These are phyloP conservation scores for Microcebus murinus DNA, from an alignment of 2,113 vertebrate genomes.

Conservation along the genomic window DNA sequence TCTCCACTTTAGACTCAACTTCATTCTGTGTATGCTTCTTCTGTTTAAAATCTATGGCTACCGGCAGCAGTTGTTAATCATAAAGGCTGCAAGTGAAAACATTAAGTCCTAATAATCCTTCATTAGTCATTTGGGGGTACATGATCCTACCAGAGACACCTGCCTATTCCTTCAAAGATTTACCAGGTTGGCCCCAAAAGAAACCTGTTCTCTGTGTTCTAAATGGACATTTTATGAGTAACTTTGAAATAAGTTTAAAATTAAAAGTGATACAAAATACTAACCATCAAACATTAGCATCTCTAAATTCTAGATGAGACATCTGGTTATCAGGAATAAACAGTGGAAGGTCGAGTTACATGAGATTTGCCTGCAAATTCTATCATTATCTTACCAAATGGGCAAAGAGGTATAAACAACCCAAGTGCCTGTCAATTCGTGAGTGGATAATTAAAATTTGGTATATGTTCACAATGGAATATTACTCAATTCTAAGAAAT, in stretches of 20 bases:
- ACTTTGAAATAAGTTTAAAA: conserved; percentile 10
- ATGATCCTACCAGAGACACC: background rate
- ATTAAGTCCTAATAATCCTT: background rate
- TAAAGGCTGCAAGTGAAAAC: background rate
- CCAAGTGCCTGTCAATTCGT: no score
- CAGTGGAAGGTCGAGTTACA: background rate
- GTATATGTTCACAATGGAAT: no score
- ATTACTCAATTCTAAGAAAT: no score
- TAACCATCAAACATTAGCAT: background rate
- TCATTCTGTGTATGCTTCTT: background rate
- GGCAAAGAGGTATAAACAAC: background rate
- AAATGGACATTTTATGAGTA: background rate
- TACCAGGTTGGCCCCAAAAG: background rate
- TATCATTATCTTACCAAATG: background rate
- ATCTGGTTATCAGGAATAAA: background rate
- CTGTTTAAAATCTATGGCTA: background rate
- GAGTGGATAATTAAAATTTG: no score
- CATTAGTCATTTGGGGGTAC: background rate
- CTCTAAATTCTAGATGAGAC: background rate
- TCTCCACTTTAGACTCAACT: background rate
- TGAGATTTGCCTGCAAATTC: background rate
- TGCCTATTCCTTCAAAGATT: background rate
- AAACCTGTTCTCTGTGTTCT: background rate
- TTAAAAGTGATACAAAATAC: conserved; percentile 5
- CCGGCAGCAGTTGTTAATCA: background rate